Evolutionary conservation across 1,140 invertebrate species (phyloP).

Genomic region (Chlorops oryzae): DNA sequence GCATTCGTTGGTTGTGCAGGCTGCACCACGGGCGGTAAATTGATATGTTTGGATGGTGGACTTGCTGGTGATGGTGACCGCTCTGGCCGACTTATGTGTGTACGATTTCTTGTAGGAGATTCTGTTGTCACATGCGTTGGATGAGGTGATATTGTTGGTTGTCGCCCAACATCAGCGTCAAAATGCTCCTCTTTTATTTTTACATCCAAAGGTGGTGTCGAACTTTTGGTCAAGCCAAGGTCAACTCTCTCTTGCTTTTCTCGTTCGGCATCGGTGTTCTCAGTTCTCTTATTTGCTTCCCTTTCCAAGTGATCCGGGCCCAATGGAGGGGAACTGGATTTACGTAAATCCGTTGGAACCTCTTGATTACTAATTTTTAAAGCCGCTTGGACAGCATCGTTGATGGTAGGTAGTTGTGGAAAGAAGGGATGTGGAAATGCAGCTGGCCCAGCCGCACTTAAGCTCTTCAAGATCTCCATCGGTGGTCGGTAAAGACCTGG

Average conservation of each 20-base stretch:
- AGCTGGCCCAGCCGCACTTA: constrained; percentile 24
- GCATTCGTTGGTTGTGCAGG: constrained; percentile 34
- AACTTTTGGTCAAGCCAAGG: constrained; percentile 19
- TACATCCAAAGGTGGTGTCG: constrained; percentile 25
- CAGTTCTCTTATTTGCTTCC: constrained; percentile 16
- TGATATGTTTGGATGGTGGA: not conserved
- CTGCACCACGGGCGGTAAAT: constrained; percentile 35
- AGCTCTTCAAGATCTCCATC: constrained; percentile 48
- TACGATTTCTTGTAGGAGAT: not conserved
- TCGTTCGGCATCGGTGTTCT: not conserved
- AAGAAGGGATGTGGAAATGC: constrained; percentile 37
- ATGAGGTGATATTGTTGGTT: not conserved
- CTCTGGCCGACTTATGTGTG: constrained; percentile 1
- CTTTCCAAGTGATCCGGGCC: constrained; percentile 24
- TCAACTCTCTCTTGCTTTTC: constrained; percentile 13
- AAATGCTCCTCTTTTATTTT: constrained; percentile 39
- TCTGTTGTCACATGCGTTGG: not conserved
- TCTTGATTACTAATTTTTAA: constrained; percentile 65
- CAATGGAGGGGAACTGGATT: constrained; percentile 49
- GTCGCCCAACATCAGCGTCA: constrained; percentile 19
- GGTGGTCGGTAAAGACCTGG: constrained; percentile 57
- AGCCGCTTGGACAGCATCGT: constrained; percentile 57
- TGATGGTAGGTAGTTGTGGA: constrained; percentile 50
- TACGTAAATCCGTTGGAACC: constrained; percentile 71
- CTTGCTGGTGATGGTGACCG: constrained; percentile 11